Conservation (phyloP, 2,113 vertebrate genomes). For the Notothenia rossii region DNA sequence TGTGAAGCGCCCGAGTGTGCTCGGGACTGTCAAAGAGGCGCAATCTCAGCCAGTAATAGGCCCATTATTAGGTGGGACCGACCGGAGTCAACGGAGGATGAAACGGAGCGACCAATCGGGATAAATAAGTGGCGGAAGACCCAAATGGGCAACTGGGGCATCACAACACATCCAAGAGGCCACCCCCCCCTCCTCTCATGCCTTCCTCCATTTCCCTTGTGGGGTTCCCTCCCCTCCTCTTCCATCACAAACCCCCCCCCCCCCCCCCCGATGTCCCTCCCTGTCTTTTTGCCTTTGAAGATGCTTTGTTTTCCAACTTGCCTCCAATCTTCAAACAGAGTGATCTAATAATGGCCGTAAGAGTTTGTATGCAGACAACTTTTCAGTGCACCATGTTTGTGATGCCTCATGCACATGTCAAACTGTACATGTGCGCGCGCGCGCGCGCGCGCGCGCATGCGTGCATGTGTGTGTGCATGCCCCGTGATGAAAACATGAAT, state of each 20-base stretch:
- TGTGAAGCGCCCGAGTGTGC: conserved; percentile 41
- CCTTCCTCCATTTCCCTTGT: conserved; percentile 36
- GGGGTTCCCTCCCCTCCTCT: conserved; percentile 44
- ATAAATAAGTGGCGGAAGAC: conserved; percentile 79
- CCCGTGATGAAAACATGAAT: conserved; percentile 31
- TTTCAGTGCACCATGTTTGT: conserved; percentile 35
- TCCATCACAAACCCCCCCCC: conserved; percentile 18
- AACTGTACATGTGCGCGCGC: neutral
- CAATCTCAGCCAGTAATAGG: conserved; percentile 71
- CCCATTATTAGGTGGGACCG: conserved; percentile 67
- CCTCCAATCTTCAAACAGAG: conserved; percentile 73
- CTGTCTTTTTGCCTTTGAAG: conserved; percentile 68
- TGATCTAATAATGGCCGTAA: conserved; percentile 70
- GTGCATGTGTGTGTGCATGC: neutral
- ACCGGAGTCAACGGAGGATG: conserved; percentile 60
- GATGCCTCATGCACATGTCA: conserved; percentile 52
- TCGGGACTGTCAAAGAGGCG: conserved; percentile 63
- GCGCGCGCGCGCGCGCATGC: conserved; percentile 7
- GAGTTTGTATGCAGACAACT: conserved; percentile 22
- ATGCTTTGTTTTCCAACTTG: conserved; percentile 77
- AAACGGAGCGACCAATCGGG: conserved; percentile 58
- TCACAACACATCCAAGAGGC: conserved; percentile 66
- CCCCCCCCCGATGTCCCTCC: conserved; percentile 21
- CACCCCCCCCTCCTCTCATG: neutral
- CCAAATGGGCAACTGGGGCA: conserved; percentile 76